These are phyloP conservation scores for Agrilus cyanescens DNA, from an alignment of 2,888 invertebrate genomes.

Conservation along the genomic window DNA sequence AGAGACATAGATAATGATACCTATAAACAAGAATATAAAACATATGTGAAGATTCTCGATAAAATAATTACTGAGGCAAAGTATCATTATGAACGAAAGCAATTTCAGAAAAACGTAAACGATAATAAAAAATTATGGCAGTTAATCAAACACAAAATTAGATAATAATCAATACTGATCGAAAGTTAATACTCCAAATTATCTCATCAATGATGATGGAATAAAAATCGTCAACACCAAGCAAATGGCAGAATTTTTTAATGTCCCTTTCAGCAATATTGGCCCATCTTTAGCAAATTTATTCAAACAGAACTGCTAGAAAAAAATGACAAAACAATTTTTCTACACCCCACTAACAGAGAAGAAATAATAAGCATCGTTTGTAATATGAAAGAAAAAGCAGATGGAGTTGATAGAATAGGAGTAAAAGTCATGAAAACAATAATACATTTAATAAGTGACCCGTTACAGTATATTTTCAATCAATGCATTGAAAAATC, in stretches of 20 bases:
- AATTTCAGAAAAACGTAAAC: too few species aligned
- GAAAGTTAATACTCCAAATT: background rate
- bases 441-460: too few species aligned
- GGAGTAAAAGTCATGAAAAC: background rate
- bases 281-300: too few species aligned
- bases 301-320: too few species aligned
- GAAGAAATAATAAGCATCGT: background rate
- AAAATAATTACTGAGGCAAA: too few species aligned
- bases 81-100: too few species aligned
- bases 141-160: background rate
- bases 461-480: too few species aligned
- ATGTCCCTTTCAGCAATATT: background rate
- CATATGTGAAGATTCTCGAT: too few species aligned
- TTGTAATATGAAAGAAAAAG: conserved; percentile 1
- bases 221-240: background rate
- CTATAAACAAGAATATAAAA: too few species aligned
- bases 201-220: conserved; percentile 1
- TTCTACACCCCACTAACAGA: background rate
- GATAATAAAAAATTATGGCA: conserved; percentile 1
- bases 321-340: too few species aligned
- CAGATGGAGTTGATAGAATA: background rate
- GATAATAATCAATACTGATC: background rate
- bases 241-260: background rate
- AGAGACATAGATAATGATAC: too few species aligned
- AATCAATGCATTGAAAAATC: too few species aligned